Evolutionary conservation across 2,888 invertebrate species (phyloP), one percentile per base, ranked within the genome.

Genomic region (Camptogramma bilineatum): DNA sequence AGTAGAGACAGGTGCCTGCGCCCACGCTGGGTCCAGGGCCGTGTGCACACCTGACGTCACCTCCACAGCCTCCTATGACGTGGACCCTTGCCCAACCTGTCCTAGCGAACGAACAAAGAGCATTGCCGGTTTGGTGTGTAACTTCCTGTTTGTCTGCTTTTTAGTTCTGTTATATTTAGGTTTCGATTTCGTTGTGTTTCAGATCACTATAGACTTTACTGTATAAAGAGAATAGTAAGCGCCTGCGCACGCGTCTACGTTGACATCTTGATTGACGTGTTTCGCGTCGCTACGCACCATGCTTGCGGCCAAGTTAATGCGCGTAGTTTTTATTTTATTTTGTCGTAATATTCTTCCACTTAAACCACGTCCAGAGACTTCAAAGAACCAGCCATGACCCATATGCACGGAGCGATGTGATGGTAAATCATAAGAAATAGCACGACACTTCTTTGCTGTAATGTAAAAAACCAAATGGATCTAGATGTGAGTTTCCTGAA

Each of bases 11-110:
- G 87, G 89, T 88, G 86, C 79, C 71, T 72, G 78, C 85, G 82
- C 91, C 90, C 82, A 90, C 91, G 84, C 82, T 57, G 70, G 75
- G 66, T 71, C 74, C 81, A 82, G 91, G 87, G 90, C 88, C 91
- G 92, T 90, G 91, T 90, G 92, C 92, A 92, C 75, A 76, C 72
- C 74, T 90, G 83, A 87, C 90, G 89, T 91, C 87, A 91, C 79
- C 87, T 68, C 72, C 61, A 73, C 81, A 87, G 84, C 91, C 90
- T 91, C 81, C 79, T 73, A 74, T 81, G 82, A 83, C 80, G 77
- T 75, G 72, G 69, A 70, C 71, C 76, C 69, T 79, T 74, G 73
- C 77, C 75, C 81, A 83, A 84, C 83, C 82, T 76, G 71, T 72
- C 71, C 80, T 57, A 72, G 75, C 78, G 78, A 75, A 77, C 78